Evolutionary conservation across 2,888 invertebrate species (phyloP).

Genomic region (Papilio demoleus): DNA sequence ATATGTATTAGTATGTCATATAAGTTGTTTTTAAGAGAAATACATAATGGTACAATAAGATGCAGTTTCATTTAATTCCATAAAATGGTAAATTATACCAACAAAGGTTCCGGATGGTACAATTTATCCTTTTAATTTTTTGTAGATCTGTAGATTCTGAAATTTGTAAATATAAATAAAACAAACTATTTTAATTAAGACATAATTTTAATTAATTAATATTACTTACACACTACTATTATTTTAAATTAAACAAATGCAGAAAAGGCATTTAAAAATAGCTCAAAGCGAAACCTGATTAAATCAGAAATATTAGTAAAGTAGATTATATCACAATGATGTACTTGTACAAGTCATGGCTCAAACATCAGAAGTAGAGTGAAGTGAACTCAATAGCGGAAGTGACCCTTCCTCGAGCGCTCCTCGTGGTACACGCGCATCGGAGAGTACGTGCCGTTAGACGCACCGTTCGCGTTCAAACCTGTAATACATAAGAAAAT

Average conservation of each 20-base stretch:
- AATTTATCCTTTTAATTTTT: not conserved
- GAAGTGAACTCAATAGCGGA: slow-evolving; percentile 86
- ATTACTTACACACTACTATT: slow-evolving; percentile 27
- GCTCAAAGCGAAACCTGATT: slow-evolving; percentile 53
- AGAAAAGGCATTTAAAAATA: slow-evolving; percentile 50
- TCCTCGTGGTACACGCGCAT: slow-evolving; percentile 92
- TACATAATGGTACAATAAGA: slow-evolving; percentile 21
- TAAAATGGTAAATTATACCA: not conserved
- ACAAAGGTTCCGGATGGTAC: no score
- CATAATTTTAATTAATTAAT: slow-evolving; percentile 52
- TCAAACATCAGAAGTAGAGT: slow-evolving; percentile 41
- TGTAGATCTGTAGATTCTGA: not conserved
- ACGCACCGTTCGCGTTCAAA: slow-evolving; percentile 83
- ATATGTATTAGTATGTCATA: slow-evolving; percentile 24
- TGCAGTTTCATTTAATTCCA: slow-evolving; percentile 21
- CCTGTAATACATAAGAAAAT: slow-evolving; percentile 70
- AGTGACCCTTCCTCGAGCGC: slow-evolving; percentile 91
- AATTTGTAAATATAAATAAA: not conserved
- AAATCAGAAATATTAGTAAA: slow-evolving; percentile 57
- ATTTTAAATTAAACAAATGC: slow-evolving; percentile 46
- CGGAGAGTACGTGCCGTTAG: slow-evolving; percentile 90
- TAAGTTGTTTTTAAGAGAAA: slow-evolving; percentile 25
- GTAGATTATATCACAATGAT: slow-evolving; percentile 74
- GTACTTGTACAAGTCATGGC: slow-evolving; percentile 51
- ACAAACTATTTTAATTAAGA: not conserved